These are phyloP conservation scores for Xenopus petersii DNA, from an alignment of 2,797 vertebrate genomes.

Conservation along the genomic window DNA sequence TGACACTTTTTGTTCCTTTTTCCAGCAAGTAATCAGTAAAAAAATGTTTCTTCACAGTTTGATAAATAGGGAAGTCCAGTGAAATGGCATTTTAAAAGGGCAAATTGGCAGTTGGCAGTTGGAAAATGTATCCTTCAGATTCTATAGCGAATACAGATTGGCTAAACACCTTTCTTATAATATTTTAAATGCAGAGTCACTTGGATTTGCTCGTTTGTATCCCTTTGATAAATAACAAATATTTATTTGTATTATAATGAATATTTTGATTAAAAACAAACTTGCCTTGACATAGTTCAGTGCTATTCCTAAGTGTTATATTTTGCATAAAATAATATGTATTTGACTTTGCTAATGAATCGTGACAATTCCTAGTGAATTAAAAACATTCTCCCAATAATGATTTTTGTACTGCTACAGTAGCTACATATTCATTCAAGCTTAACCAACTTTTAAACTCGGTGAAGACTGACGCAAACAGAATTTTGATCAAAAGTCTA, in stretches of 20 bases:
- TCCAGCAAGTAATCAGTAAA: no score
- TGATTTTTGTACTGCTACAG: not conserved
- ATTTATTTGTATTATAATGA: constrained; percentile 42
- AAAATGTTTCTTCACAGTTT: no score
- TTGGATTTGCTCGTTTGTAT: not conserved
- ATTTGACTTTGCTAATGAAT: constrained; percentile 31
- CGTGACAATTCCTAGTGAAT: constrained; percentile 24
- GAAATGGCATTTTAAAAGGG: no score
- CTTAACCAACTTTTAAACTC: not conserved
- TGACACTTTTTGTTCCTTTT: no score
- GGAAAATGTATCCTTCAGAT: no score
- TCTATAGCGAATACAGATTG: no score
- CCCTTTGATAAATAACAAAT: not conserved
- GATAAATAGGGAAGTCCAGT: no score
- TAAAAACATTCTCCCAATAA: constrained; percentile 17
- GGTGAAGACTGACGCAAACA: constrained; percentile 8
- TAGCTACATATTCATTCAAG: not conserved
- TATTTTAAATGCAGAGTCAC: not conserved
- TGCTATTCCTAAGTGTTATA: not conserved
- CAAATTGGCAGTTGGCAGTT: no score
- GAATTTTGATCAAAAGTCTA: constrained; percentile 5
- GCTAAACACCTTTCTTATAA: not conserved
- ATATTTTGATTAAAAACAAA: constrained; percentile 34
- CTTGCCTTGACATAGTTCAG: constrained; percentile 1
- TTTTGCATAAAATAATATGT: constrained; percentile 26